Evolutionary conservation across 2,888 invertebrate species (phyloP), one percentile per base, ranked within the genome.

Genomic region (Aphidius colemani): DNA sequence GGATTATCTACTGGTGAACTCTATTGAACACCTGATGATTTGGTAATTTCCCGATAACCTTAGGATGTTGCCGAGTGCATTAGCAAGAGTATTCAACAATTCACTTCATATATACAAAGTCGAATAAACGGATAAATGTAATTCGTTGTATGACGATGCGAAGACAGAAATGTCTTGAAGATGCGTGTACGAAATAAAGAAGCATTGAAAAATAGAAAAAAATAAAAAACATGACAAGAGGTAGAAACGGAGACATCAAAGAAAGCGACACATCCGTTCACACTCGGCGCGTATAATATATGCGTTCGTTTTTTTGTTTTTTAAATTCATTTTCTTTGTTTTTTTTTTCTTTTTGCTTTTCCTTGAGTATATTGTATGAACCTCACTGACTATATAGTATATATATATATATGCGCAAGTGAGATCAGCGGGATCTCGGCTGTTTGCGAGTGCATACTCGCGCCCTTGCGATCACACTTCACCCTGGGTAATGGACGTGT

Each of bases 261-360:
- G 79, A 73, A 76, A 66, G 76, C 78, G 77, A 78, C 79, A 78
- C 78, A 80, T 80, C 80, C 80, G 79, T 80, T 79, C 78, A 76
- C 80, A 78, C 80, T 79, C 73, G 71, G 66, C 73, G 66, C 69
- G 59, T 46, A 59, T 63, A 59, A 48, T 55, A 61, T 65, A 65
- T 63, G 61, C 63, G 63, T 66, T 13, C 30, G 30, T 30, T 30
- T 30, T n/a, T 30, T 30, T 30, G 30, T 30, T 30, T 30, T 30
- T 30, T 30, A 30, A 30, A 30, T 30, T 30, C 5, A 30, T 30
- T 30, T 30, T 5, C n/a, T 30, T 30, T 30, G 5, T 30, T 30
- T 5, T 30, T 30, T 30, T 30, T 30, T 30, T 30, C 5, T 30
- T 30, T 30, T 30, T 30, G 30, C 5, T 61, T 58, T 51, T 50